Percentiles rank a stretch among this genome's conserved stretches.
phyloP scores from a whole-genome alignment of 1,140 invertebrate species.

The Dendroctonus ponderosae region DNA sequence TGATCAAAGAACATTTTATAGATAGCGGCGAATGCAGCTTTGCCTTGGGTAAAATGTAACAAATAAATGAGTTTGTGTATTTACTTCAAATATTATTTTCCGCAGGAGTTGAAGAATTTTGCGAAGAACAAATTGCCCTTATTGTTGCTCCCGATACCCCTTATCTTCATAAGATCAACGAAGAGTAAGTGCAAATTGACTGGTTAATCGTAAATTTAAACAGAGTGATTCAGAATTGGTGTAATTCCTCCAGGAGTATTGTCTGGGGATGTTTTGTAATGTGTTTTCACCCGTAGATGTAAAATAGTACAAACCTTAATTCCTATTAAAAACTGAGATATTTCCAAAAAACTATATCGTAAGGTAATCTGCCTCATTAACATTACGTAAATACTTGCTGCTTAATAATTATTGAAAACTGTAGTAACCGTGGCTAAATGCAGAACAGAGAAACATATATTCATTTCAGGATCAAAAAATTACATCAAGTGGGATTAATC shows the following conservation, averaged over 20 bases:
- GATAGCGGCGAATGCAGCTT: slow-evolving; percentile 67
- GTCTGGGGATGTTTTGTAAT: too few relatives aligned
- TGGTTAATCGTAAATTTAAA: not conserved
- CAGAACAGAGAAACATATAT: too few relatives aligned
- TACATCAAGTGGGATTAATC: slow-evolving; percentile 83
- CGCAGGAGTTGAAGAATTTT: slow-evolving; percentile 69
- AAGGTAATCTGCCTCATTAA: too few relatives aligned
- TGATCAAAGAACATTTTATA: slow-evolving; percentile 65
- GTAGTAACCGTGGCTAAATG: too few relatives aligned
- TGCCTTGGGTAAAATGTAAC: slow-evolving; percentile 58
- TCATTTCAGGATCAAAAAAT: slow-evolving; percentile 63
- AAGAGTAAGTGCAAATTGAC: slow-evolving; percentile 54
- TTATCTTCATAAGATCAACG: slow-evolving; percentile 65
- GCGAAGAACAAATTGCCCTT: slow-evolving; percentile 76
- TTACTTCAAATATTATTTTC: not conserved
- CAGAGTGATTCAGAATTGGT: too few relatives aligned
- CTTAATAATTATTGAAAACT: too few relatives aligned
- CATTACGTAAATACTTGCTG: too few relatives aligned
- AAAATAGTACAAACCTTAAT: too few relatives aligned
- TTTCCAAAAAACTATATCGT: too few relatives aligned
- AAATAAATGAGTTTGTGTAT: not conserved
- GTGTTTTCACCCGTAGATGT: too few relatives aligned
- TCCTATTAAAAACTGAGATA: too few relatives aligned
- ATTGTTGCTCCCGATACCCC: slow-evolving; percentile 71
- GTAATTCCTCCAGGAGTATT: too few relatives aligned